Conservation (phyloP, 2,797 vertebrate species). For the Tarsius wallacei region DNA sequence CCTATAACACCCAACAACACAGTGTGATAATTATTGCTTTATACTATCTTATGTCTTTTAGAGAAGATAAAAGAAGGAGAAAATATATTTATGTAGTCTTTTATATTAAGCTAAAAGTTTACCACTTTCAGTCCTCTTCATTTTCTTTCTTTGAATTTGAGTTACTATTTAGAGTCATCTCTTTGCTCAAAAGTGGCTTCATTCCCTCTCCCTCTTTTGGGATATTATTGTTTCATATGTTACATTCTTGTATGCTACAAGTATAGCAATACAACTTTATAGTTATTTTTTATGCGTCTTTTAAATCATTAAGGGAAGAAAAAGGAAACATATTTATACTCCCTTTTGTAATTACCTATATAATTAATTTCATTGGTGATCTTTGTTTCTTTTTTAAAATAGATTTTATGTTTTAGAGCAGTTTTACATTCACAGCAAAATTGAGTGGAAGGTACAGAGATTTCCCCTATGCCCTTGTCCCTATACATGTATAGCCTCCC, state of each 20-base stretch:
- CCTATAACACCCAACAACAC: neutral
- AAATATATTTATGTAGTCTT: neutral
- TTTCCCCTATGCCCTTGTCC: neutral
- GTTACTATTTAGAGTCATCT: neutral
- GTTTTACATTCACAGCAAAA: neutral
- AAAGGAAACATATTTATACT: neutral
- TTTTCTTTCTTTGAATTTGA: neutral
- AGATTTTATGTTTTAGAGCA: too few species aligned
- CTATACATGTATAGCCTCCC: too few species aligned
- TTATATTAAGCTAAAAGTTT: neutral
- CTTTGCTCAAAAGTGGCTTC: neutral
- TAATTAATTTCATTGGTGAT: neutral
- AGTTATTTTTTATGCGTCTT: neutral
- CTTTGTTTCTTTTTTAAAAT: neutral
- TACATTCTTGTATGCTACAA: neutral
- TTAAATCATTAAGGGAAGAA: neutral
- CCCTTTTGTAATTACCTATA: neutral
- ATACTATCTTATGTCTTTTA: neutral
- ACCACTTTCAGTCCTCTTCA: neutral
- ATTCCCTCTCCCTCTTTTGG: neutral
- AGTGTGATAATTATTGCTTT: slow-evolving; percentile 30
- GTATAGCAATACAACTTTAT: neutral
- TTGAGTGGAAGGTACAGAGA: neutral
- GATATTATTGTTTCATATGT: neutral
- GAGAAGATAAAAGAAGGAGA: neutral